phyloP scores from a whole-genome alignment of 2,113 vertebrate genomes.

The Andinoacara biseriatus region DNA sequence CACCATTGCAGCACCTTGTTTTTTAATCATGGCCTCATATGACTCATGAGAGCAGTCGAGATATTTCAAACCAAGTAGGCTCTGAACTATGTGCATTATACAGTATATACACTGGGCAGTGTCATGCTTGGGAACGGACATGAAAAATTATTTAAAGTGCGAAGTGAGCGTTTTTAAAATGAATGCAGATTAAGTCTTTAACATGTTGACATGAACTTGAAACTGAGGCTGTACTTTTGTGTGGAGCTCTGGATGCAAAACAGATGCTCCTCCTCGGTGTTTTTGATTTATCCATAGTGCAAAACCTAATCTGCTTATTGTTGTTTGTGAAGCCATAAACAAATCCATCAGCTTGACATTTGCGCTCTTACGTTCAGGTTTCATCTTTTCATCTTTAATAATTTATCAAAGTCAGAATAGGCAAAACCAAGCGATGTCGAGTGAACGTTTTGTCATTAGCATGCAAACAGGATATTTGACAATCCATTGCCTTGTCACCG shows the following conservation, averaged over 20 bases:
- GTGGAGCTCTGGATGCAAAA: not conserved
- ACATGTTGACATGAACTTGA: not conserved
- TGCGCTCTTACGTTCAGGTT: constrained; percentile 3
- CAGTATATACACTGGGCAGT: not conserved
- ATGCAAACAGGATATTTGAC: constrained; percentile 46
- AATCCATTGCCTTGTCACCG: constrained; percentile 36
- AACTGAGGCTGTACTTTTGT: not conserved
- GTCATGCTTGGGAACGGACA: not conserved
- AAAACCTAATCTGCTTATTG: constrained; percentile 12
- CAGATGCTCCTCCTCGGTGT: constrained; percentile 21
- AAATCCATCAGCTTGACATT: constrained; percentile 33
- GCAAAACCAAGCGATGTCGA: not conserved
- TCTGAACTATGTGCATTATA: not conserved
- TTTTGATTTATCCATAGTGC: constrained; percentile 1
- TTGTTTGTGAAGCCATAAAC: constrained; percentile 2
- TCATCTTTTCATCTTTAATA: constrained; percentile 22
- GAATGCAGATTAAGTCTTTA: not conserved
- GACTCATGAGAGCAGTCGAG: constrained; percentile 30
- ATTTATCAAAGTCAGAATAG: constrained; percentile 13
- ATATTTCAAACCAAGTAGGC: not conserved
- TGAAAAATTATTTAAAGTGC: constrained; percentile 13
- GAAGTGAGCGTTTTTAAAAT: not conserved
- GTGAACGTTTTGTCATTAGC: constrained; percentile 8
- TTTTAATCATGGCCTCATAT: constrained; percentile 30
- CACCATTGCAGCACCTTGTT: constrained; percentile 56